These are phyloP conservation scores for Synodontis membranacea DNA, from an alignment of 2,113 vertebrate species.

Conservation along the genomic window DNA sequence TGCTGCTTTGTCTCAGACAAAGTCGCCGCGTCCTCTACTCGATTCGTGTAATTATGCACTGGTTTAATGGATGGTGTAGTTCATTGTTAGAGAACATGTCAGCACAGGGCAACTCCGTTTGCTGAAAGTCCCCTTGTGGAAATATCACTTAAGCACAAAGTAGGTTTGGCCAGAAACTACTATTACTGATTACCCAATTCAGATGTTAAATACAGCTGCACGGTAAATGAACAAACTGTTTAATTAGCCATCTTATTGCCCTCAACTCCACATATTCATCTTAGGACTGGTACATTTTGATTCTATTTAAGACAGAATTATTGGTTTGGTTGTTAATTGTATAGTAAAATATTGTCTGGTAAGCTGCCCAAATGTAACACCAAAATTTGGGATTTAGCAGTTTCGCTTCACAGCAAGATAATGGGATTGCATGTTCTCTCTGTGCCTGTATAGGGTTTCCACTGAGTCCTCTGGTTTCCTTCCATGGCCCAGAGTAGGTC, in stretches of 20 bases:
- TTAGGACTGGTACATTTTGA: background rate
- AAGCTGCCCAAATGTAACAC: background rate
- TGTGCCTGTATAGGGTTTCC: too few relatives aligned
- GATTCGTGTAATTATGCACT: constrained; percentile 32
- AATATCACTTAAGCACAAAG: background rate
- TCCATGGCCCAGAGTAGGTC: too few relatives aligned
- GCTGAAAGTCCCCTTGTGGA: constrained; percentile 1
- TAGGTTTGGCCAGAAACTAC: background rate
- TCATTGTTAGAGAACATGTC: constrained; percentile 17
- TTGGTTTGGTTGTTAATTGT: background rate
- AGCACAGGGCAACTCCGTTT: background rate
- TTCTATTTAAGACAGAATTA: background rate
- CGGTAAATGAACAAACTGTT: constrained; percentile 1
- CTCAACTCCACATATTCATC: background rate
- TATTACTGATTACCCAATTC: background rate
- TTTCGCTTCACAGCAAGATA: too few relatives aligned
- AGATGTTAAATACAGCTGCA: background rate
- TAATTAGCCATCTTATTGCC: constrained; percentile 1
- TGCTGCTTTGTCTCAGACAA: constrained; percentile 48
- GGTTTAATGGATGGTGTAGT: background rate
- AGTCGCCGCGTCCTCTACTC: constrained; percentile 36
- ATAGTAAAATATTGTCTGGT: background rate
- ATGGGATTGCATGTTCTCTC: too few relatives aligned
- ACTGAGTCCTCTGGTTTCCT: too few relatives aligned
- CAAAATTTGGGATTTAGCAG: background rate